Conservation (phyloP, 64 coral and sea anemone genomes). For the Montipora sp. region DNA sequence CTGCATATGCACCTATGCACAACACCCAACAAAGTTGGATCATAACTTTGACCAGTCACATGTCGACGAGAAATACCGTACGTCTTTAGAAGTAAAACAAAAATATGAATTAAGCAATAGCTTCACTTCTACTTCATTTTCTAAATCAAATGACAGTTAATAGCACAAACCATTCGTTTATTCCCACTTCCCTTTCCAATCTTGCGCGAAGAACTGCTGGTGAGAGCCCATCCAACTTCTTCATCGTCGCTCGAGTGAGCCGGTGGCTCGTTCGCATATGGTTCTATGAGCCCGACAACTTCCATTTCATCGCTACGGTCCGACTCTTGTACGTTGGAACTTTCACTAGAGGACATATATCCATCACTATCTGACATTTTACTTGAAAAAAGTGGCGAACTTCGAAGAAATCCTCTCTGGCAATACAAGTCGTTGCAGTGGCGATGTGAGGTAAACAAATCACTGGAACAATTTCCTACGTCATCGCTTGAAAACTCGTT, state of each 20-base stretch:
- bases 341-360: too few species aligned
- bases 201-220: constrained; percentile 38
- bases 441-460: background rate
- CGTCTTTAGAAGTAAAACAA: too few species aligned
- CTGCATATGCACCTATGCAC: background rate
- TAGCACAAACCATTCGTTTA: constrained; percentile 41
- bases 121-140: background rate
- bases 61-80: too few species aligned
- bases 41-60: background rate
- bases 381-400: too few species aligned
- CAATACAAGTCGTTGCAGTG: background rate
- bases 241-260: constrained; percentile 59
- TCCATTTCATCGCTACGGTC: background rate
- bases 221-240: constrained; percentile 51
- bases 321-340: background rate
- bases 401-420: background rate
- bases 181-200: constrained; percentile 37
- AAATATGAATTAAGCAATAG: too few species aligned
- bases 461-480: background rate
- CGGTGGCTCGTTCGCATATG: constrained; percentile 52
- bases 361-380: too few species aligned
- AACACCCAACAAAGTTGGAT: background rate
- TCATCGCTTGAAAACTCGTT: background rate
- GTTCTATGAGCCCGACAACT: constrained; percentile 28
- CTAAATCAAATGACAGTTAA: background rate